Evolutionary conservation across 2,113 vertebrate species (phyloP), one percentile per base, ranked within the genome.

Genomic region (Labrus mixtus): DNA sequence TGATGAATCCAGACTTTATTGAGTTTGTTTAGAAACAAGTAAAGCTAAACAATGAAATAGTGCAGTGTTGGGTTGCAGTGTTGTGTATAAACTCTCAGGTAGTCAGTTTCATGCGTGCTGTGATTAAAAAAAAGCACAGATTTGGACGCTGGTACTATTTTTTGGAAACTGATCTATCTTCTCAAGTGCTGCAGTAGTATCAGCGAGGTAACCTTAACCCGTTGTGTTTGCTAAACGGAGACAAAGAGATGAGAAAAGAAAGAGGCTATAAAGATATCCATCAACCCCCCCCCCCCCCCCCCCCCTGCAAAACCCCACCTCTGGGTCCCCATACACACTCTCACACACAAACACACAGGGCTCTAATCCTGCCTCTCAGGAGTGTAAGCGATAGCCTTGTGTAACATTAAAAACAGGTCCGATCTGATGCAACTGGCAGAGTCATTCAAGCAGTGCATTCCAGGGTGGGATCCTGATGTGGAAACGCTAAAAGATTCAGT

Each of bases 321-420:
- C 76, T 53, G 22, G 59, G 53, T 80, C 77, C 59, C 54, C 73
- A 36, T 9, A 68, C 82, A 77, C 72, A 76, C 73, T 63, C 76
- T 37, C 86, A 76, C 85, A 69, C 70, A 73, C 72, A 58, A 72
- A 43, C 87, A 79, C 86, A 72, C 60, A 46, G 66, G 58, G 43
- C 79, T 90, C 82, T 92, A 92, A 93, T 92, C 93, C 91, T 87
- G 78, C 89, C 89, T 91, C 90, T 91, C 78, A 87, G 89, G 86
- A 87, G 79, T 83, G 92, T 91, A 93, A 93, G 70, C 0, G 90
- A 93, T 93, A 94, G 83, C 88, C 88, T 86, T 91, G 90, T 90
- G 86, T 87, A 91, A 79, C 87, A 84, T 86, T 92, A 82, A 91
- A 93, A 89, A 84, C 82, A 71, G 78, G 83, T 77, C 82, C 78